phyloP scores from a whole-genome alignment of 2,113 vertebrate genomes.

The Oxygymnocypris stewartii region DNA sequence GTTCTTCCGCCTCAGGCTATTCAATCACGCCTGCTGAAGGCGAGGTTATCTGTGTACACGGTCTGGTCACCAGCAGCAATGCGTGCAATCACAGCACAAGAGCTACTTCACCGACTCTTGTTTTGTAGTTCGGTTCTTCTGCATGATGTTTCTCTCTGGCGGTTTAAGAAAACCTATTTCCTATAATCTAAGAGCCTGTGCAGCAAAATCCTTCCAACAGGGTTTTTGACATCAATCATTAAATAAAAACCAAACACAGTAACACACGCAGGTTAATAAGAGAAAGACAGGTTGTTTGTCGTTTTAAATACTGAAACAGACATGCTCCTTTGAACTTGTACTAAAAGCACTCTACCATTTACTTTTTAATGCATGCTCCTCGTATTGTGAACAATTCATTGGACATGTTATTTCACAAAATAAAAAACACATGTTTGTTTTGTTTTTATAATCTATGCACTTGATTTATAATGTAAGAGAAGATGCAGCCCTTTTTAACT shows the following conservation, averaged over 20 bases:
- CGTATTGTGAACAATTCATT: not conserved
- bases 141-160: slow-evolving; percentile 26
- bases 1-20: slow-evolving; percentile 8
- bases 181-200: not conserved
- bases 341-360: not conserved
- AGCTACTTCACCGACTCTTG: not conserved
- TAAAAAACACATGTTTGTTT: too few relatives aligned
- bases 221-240: slow-evolving; percentile 36
- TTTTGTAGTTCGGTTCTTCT: not conserved
- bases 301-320: not conserved
- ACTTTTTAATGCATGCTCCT: not conserved
- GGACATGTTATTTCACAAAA: not conserved
- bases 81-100: not conserved
- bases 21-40: not conserved
- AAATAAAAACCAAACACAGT: not conserved
- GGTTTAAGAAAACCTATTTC: not conserved
- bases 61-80: slow-evolving; percentile 8
- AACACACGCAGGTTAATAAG: slow-evolving; percentile 27
- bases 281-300: not conserved
- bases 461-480: not conserved
- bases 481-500: not conserved
- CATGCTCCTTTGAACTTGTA: not conserved
- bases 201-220: not conserved
- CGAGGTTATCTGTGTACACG: slow-evolving; percentile 12
- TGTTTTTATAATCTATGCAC: not conserved